Evolutionary conservation across 30 jellyfish, hydroid and myxozoan species (phyloP), one percentile per base, ranked within the genome.

Genomic region (Rhopilema esculentum): DNA sequence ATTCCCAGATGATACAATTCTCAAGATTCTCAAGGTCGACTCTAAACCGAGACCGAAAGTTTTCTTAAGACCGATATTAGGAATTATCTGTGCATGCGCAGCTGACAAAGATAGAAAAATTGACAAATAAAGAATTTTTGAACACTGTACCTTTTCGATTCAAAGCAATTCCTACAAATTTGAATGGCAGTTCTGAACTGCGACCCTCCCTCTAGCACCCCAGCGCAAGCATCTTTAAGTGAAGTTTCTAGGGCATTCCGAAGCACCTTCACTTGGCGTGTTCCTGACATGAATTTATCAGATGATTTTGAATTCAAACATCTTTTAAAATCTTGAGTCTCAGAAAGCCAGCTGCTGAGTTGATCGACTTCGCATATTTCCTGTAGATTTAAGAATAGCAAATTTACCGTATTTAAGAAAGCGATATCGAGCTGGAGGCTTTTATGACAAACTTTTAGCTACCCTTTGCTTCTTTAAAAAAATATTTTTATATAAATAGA

Each of bases 141-240:
- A 16, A 53, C 2, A 15, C 22, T 0, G 20, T 75, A 86, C 95
- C 95, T 82, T 26, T 87, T 87, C 8, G 98, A 70, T 12, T 80
- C 94, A 49, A 92, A 23, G 26, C 96, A 85, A 27, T 92, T 92
- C 19, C 79, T 78, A 17, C 82, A 68, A 61, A 92, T 82, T 33
- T 77, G 84, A 18, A 92, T 33, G 17, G 69, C 61, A 17, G 91
- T 62, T 27, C 98, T 96, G 27, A 92, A 77, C 48, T 96, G 85
- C 1, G 98, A 92, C 15, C 97, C 98, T 9, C 98, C 98, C 82
- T 92, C 98, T 83, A 92, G 87, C 16, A 88, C 32, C 8, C 97
- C 96, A 26, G 77, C 68, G 20, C 66, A 50, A 16, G 91, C 89
- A 31, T 85, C 83, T 20, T 27, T 16, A 17, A 69, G 22, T 0